Conservation (phyloP, 2,888 invertebrate genomes). For the Rhagium mordax region DNA sequence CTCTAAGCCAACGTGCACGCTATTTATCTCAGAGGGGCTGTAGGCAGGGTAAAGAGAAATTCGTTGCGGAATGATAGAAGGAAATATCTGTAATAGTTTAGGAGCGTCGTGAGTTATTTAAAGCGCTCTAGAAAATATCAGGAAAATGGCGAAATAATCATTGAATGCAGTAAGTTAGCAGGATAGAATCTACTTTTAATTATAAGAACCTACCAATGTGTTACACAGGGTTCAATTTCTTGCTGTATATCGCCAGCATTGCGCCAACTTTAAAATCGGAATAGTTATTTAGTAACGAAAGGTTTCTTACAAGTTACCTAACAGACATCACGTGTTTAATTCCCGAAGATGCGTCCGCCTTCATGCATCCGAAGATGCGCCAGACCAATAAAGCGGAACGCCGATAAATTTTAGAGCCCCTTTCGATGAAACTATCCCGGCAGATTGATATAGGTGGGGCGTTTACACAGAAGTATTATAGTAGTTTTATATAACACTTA, state of each 20-base stretch:
- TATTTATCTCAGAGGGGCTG: neutral
- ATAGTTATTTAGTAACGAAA: too few relatives aligned
- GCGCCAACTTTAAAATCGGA: too few relatives aligned
- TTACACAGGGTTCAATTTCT: too few relatives aligned
- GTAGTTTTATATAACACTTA: constrained; percentile 51
- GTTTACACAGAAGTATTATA: constrained; percentile 35
- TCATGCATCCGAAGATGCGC: neutral
- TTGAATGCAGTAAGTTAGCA: too few relatives aligned
- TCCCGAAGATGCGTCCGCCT: neutral
- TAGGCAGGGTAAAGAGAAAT: neutral
- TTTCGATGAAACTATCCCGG: constrained; percentile 46
- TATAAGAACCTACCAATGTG: too few relatives aligned
- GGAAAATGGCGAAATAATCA: too few relatives aligned
- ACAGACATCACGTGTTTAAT: neutral
- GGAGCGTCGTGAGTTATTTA: too few relatives aligned
- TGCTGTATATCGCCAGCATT: too few relatives aligned
- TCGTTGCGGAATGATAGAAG: neutral
- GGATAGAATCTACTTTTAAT: too few relatives aligned
- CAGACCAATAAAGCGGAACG: neutral
- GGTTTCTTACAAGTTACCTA: neutral
- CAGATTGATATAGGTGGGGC: constrained; percentile 50
- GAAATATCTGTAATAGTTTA: neutral
- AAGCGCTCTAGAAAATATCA: too few relatives aligned
- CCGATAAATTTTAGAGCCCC: constrained; percentile 11
- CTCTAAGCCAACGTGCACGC: neutral